Percentiles rank a stretch among this genome's conserved stretches.
These are phyloP conservation scores for Nesidiocoris tenuis DNA, from an alignment of 2,888 invertebrate species.

Conservation along the genomic window DNA sequence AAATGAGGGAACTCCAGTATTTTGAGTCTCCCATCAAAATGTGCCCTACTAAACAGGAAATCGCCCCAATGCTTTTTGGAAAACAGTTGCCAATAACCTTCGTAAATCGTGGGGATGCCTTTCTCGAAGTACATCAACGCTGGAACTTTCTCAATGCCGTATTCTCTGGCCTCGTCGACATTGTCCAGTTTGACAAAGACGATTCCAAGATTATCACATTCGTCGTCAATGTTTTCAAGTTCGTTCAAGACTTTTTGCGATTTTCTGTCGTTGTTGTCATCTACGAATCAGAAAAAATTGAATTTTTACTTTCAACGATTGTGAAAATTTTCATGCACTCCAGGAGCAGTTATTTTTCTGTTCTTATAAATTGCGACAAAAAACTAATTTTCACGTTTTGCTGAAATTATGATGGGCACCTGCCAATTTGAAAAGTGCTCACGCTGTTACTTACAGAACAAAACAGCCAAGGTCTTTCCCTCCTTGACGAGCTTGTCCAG, in stretches of 20 bases:
- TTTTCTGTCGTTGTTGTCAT: conserved; percentile 85
- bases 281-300: conserved; percentile 62
- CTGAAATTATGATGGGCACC: no score
- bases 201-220: conserved; percentile 83
- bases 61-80: no score
- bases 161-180: conserved; percentile 83
- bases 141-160: conserved; percentile 86
- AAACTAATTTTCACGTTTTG: no score
- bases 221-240: conserved; percentile 90
- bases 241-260: conserved; percentile 82
- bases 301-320: no score
- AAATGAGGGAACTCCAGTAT: no score
- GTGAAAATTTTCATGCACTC: no score
- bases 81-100: conserved; percentile 52
- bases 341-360: no score
- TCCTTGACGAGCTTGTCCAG: conserved; percentile 84
- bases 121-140: conserved; percentile 70
- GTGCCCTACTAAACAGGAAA: no score
- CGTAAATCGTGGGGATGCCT: conserved; percentile 56
- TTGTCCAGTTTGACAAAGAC: conserved; percentile 92
- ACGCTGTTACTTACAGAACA: conserved; percentile 83
- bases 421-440: no score
- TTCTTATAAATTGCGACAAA: no score
- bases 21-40: no score
- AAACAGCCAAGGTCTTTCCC: conserved; percentile 82